These are phyloP conservation scores for Panulirus ornatus DNA, from an alignment of 1,140 invertebrate species.

Conservation along the genomic window DNA sequence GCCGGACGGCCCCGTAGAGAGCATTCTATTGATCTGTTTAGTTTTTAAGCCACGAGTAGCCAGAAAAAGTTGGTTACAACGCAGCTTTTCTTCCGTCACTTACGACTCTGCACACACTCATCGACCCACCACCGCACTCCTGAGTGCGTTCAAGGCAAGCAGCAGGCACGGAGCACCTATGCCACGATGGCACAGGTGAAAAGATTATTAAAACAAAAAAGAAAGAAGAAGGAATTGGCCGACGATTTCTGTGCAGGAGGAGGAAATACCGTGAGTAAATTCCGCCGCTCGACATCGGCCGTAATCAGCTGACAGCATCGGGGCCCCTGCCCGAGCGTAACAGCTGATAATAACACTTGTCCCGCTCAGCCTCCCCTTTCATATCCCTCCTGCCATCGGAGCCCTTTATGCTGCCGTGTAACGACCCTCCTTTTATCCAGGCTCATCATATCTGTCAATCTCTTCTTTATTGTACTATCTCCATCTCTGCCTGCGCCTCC, in stretches of 20 bases:
- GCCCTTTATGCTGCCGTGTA: constrained; percentile 68
- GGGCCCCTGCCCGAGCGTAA: constrained; percentile 67
- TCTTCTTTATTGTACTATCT: constrained; percentile 66
- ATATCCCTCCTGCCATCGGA: constrained; percentile 71
- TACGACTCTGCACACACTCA: too few relatives aligned
- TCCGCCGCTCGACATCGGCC: constrained; percentile 45
- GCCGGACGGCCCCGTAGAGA: constrained; percentile 62
- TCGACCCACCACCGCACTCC: too few relatives aligned
- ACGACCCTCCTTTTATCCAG: constrained; percentile 69
- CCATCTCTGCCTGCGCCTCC: neutral
- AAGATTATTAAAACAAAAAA: neutral
- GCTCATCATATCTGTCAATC: constrained; percentile 70
- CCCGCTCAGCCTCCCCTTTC: constrained; percentile 67
- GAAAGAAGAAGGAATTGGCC: neutral
- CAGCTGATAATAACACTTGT: constrained; percentile 74
- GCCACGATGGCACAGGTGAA: too few relatives aligned
- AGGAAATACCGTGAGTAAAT: constrained; percentile 61
- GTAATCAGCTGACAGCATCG: constrained; percentile 73
- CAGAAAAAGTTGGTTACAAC: constrained; percentile 63
- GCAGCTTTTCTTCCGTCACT: constrained; percentile 31
- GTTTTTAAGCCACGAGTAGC: constrained; percentile 69
- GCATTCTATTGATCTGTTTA: constrained; percentile 74
- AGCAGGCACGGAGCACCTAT: neutral
- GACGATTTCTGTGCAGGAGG: neutral
- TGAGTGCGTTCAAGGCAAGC: neutral